phyloP scores from a whole-genome alignment of 2,888 invertebrate genomes.

The Thecocarcelia acutangulata region DNA sequence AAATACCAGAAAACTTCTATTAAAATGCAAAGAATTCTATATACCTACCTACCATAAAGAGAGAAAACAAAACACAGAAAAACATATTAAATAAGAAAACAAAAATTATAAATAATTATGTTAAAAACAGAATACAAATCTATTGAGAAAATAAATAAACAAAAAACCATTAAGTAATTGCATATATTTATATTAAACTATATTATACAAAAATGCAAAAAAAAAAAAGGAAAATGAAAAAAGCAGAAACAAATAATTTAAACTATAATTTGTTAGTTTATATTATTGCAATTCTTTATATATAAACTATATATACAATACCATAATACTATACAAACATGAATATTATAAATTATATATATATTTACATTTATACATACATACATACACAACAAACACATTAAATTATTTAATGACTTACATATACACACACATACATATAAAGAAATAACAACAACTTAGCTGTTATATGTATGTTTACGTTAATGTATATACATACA shows the following conservation, averaged over 20 bases:
- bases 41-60: not conserved
- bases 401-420: slow-evolving; percentile 37
- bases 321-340: slow-evolving; percentile 25
- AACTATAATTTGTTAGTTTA: slow-evolving; percentile 60
- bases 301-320: slow-evolving; percentile 29
- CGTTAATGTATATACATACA: too few species aligned
- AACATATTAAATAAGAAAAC: slow-evolving; percentile 1
- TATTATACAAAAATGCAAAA: slow-evolving; percentile 47
- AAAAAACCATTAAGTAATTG: slow-evolving; percentile 28
- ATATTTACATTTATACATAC: slow-evolving; percentile 1
- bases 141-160: slow-evolving; percentile 25
- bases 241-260: slow-evolving; percentile 26
- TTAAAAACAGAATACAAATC: slow-evolving; percentile 49
- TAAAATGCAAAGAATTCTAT: slow-evolving; percentile 57
- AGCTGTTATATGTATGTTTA: too few species aligned
- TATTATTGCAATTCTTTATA: slow-evolving; percentile 47
- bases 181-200: slow-evolving; percentile 67
- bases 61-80: slow-evolving; percentile 17
- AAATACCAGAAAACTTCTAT: slow-evolving; percentile 1
- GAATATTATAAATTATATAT: slow-evolving; percentile 34
- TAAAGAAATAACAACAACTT: too few species aligned
- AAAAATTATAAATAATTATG: slow-evolving; percentile 48
- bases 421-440: not conserved
- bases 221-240: not conserved
- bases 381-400: slow-evolving; percentile 24